These are phyloP conservation scores for Pyrgilauda ruficollis DNA, from an alignment of 2,113 vertebrate genomes.

Conservation along the genomic window DNA sequence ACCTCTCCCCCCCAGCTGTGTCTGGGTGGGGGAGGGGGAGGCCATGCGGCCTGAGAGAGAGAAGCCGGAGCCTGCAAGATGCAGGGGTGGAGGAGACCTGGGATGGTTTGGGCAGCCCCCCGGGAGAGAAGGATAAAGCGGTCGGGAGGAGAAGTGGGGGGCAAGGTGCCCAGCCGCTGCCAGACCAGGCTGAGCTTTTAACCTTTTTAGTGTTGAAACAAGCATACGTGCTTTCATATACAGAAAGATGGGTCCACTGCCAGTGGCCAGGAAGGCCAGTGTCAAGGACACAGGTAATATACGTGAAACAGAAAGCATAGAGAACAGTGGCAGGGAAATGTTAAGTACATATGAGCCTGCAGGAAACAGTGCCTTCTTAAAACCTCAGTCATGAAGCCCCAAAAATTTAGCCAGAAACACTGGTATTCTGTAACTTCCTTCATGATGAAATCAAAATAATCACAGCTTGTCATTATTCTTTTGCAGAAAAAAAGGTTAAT, in stretches of 20 bases:
- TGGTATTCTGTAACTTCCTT: background rate
- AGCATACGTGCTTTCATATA: rapidly evolving
- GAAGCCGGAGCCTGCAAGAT: too few species aligned
- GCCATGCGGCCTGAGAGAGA: too few species aligned
- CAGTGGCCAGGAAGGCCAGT: background rate
- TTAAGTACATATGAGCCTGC: background rate
- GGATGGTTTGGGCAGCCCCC: too few species aligned
- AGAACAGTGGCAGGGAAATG: background rate
- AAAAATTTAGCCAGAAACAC: background rate
- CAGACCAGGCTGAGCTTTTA: too few species aligned
- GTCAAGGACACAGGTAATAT: background rate
- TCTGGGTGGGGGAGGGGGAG: too few species aligned
- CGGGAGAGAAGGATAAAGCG: too few species aligned
- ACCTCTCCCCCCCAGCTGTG: too few species aligned
- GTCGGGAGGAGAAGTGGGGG: too few species aligned
- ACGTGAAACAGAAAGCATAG: background rate
- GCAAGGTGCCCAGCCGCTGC: too few species aligned
- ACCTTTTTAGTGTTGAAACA: too few species aligned
- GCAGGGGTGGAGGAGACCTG: too few species aligned
- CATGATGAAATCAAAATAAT: background rate
- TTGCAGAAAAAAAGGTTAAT: background rate
- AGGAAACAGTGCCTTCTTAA: background rate
- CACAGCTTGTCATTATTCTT: background rate
- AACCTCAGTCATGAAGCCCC: background rate
- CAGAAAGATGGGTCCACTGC: background rate